phyloP scores from a whole-genome alignment of 2,113 vertebrate genomes.

The Athene cunicularia region DNA sequence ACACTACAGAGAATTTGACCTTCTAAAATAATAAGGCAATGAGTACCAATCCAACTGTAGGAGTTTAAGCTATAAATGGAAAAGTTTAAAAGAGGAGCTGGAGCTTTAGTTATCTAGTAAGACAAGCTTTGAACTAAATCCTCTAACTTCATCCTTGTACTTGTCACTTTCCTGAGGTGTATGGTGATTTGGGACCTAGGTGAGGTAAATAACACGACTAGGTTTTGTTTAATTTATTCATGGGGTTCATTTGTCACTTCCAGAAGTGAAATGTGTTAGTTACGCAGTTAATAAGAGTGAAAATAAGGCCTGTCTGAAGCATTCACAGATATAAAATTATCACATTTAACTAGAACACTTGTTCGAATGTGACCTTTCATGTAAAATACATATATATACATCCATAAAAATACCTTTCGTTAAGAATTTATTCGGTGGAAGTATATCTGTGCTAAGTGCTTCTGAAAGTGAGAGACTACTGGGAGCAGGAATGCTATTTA shows the following conservation, averaged over 20 bases:
- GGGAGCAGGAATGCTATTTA: background rate
- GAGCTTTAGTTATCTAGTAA: background rate
- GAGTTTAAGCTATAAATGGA: background rate
- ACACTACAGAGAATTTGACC: background rate
- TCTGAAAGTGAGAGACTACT: slow-evolving; percentile 24
- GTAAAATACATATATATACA: background rate
- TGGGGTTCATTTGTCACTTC: background rate
- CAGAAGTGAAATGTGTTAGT: background rate
- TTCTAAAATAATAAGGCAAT: background rate
- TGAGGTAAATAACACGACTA: background rate
- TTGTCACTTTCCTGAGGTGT: background rate
- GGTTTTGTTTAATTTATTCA: background rate
- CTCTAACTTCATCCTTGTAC: background rate
- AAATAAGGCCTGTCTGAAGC: background rate
- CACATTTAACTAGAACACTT: background rate
- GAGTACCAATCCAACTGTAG: background rate
- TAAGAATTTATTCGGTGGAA: background rate
- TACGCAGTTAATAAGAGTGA: background rate
- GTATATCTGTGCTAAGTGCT: background rate
- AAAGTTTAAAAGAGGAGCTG: background rate
- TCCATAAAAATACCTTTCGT: background rate
- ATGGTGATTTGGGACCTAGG: background rate
- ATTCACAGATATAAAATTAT: background rate
- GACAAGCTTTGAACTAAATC: background rate
- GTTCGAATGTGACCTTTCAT: background rate